Evolutionary conservation across 2,797 vertebrate genomes (phyloP).

Genomic region (Myiotriccus ornatus): DNA sequence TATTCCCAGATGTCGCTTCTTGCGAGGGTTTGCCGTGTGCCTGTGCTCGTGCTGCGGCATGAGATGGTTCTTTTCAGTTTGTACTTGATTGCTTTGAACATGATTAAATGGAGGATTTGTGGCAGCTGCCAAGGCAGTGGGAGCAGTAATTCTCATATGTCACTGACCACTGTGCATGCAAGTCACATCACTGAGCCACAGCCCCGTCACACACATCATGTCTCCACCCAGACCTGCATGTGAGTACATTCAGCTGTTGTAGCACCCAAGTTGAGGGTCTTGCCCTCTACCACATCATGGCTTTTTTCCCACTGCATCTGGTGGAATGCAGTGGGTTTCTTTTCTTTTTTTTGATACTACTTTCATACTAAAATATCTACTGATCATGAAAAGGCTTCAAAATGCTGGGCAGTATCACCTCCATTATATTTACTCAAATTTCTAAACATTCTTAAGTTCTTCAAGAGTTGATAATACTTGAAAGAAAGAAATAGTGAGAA

Average conservation of each 20-base stretch:
- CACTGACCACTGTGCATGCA: neutral
- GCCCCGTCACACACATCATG: neutral
- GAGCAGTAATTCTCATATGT: neutral
- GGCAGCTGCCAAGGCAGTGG: neutral
- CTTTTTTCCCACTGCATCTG: neutral
- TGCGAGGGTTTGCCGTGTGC: fast-evolving
- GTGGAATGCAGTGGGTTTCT: neutral
- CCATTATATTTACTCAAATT: neutral
- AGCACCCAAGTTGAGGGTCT: neutral
- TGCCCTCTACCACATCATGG: neutral
- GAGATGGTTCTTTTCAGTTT: neutral
- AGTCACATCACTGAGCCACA: neutral
- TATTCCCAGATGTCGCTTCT: neutral
- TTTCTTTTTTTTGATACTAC: neutral
- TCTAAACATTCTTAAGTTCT: neutral
- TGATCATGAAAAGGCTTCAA: neutral
- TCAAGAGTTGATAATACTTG: neutral
- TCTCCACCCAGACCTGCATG: neutral
- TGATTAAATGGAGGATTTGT: neutral
- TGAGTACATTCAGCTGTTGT: fast-evolving
- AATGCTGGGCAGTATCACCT: neutral
- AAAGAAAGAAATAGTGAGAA: neutral
- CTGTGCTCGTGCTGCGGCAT: fast-evolving
- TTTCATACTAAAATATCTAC: neutral
- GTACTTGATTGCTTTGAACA: neutral